Base-by-base conservation (phyloP, 2,113 vertebrate genomes). In the Rhinopithecus roxellana region DNA sequence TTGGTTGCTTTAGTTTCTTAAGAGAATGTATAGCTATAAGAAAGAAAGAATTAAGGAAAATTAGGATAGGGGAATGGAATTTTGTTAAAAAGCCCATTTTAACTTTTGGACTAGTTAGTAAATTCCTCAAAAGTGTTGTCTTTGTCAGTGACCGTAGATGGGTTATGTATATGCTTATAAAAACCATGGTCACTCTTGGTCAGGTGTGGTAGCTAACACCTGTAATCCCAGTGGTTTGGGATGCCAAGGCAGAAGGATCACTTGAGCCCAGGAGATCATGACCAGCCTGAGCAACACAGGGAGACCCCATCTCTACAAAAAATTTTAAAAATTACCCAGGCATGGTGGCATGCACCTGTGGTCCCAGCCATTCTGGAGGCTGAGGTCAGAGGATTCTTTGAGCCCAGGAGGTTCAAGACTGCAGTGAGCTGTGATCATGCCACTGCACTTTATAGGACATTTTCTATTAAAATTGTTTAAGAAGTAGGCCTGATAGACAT, bases 1-100 rank as follows among this genome's bases (percentile, higher is more conserved):
- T 97, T 77, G 79, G 78, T 69, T 97, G 57, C 82, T 96, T 96
- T 97, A 59, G 20, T 97, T 92, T 95, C 52, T 97, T 97, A 86
- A 64, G 70, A 92, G 38, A 72, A 88, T 95, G 8, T 75, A 22
- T 96, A 89, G 38, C 43, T 92, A 13, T 85, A 17, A 89, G 72
- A 91, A 91, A 82, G 78, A 90, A 91, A 40, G 55, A 64, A 94
- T 69, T 40, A 74, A 61, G 59, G 22, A 22, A n/a, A 17, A 48
- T 11, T 64, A 57, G n/a, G 30, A 48, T 27, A 78, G 30, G 38
- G 67, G 35, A 20, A 43, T 93, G 92, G 83, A 67, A 81, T 84
- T 94, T 93, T 84, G 16, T 89, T 94, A 77, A 93, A 90, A 81
- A 90, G 17, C 38, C 9, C 16, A 17, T 45, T 40, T 97, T 96